A percentile compares a stretch with the other conserved stretches of the same genome.
phyloP scores from a whole-genome alignment of 2,797 vertebrate species.

The Protosalanx chinensis region DNA sequence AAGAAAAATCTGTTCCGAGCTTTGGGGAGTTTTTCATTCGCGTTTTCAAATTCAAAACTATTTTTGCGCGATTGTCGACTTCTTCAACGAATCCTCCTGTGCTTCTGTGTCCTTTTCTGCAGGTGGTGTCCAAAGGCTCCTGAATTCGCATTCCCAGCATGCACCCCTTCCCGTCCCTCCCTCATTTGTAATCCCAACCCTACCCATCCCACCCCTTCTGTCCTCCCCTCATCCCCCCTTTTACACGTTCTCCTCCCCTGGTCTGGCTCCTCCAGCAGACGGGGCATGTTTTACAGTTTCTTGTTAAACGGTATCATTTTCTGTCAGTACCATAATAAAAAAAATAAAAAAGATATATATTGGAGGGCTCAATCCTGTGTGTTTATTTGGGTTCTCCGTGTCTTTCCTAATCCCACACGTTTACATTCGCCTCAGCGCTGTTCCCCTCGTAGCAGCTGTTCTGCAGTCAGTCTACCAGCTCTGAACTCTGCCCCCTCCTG shows the following conservation, averaged over 20 bases:
- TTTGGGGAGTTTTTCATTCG: neutral
- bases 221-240: conserved; percentile 46
- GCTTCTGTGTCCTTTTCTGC: neutral
- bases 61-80: neutral
- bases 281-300: conserved; percentile 65
- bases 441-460: neutral
- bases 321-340: conserved; percentile 71
- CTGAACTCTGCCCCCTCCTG: no score
- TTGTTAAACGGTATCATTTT: conserved; percentile 64
- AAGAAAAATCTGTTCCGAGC: neutral
- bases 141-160: conserved; percentile 48
- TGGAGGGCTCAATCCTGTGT: conserved; percentile 38
- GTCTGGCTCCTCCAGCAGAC: conserved; percentile 40
- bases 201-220: conserved; percentile 16
- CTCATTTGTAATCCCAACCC: conserved; percentile 2
- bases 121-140: conserved; percentile 47
- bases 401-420: conserved; percentile 33
- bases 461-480: neutral
- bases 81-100: conserved; percentile 23
- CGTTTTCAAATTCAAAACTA: neutral
- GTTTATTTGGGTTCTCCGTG: conserved; percentile 44
- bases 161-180: conserved; percentile 31
- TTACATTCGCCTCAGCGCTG: conserved; percentile 46
- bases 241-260: conserved; percentile 58
- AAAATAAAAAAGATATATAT: conserved; percentile 58